Evolutionary conservation across 1,140 invertebrate species (phyloP).

Genomic region (Caenorhabditis brenneri): DNA sequence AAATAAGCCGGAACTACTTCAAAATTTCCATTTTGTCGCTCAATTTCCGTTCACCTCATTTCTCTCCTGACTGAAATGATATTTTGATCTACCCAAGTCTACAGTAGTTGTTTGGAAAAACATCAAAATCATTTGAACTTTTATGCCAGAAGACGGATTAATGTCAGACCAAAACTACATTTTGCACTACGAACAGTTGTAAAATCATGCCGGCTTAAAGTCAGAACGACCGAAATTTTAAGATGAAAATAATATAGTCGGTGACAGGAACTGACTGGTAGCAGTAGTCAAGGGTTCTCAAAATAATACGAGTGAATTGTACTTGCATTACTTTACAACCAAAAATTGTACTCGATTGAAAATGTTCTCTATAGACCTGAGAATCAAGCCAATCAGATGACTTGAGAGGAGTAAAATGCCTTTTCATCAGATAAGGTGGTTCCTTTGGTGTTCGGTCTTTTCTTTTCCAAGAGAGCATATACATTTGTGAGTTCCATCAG

Average conservation of each 20-base stretch:
- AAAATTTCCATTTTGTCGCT: too few relatives aligned
- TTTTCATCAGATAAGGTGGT: slow-evolving; percentile 1
- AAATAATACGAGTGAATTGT: too few relatives aligned
- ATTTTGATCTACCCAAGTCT: too few relatives aligned
- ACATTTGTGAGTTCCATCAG: slow-evolving; percentile 37
- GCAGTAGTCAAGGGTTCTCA: not conserved
- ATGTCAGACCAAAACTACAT: not conserved
- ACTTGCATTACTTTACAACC: too few relatives aligned
- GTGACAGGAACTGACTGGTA: not conserved
- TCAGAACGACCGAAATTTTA: not conserved
- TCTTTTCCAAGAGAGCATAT: not conserved
- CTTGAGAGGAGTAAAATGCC: not conserved
- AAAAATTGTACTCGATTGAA: not conserved
- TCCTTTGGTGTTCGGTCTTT: not conserved
- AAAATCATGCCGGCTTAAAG: not conserved
- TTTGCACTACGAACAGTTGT: not conserved
- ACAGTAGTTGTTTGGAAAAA: too few relatives aligned
- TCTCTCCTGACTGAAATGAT: too few relatives aligned
- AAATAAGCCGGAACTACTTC: too few relatives aligned
- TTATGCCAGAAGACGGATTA: not conserved
- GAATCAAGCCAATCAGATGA: not conserved
- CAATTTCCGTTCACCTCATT: too few relatives aligned
- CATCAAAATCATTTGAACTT: not conserved
- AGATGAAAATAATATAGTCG: too few relatives aligned
- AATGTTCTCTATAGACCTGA: not conserved